Evolutionary conservation across 2,113 vertebrate genomes (phyloP).

Genomic region (Eudyptes chrysolophus): DNA sequence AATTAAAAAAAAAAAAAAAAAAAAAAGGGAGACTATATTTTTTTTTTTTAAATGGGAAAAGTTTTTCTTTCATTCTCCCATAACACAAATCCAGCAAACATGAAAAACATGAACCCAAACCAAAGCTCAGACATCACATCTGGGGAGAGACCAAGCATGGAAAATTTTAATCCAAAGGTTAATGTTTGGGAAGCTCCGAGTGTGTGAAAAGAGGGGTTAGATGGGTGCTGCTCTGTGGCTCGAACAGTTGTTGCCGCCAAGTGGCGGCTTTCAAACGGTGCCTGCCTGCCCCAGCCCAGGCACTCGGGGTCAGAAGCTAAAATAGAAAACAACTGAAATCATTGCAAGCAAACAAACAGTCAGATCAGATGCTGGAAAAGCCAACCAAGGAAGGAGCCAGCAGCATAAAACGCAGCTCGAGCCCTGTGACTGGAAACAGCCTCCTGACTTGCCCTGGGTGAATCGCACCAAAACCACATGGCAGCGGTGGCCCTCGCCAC

Average conservation of each 20-base stretch:
- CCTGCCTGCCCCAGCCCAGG: constrained; percentile 56
- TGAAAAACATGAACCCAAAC: constrained; percentile 56
- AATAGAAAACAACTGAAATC: constrained; percentile 69
- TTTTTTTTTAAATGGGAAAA: constrained; percentile 57
- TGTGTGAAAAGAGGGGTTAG: constrained; percentile 65
- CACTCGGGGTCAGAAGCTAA: constrained; percentile 55
- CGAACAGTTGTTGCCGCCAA: constrained; percentile 63
- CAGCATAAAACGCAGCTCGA: background rate
- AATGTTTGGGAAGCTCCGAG: constrained; percentile 61
- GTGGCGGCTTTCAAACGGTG: constrained; percentile 62
- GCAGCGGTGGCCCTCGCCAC: background rate
- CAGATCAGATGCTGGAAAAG: constrained; percentile 54
- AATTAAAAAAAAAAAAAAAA: background rate
- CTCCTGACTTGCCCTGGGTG: background rate
- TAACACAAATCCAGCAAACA: constrained; percentile 56
- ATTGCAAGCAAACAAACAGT: constrained; percentile 50
- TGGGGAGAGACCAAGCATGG: constrained; percentile 65
- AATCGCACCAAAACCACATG: background rate
- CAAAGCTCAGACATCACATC: constrained; percentile 63
- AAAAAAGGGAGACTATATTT: background rate
- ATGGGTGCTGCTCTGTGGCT: constrained; percentile 59
- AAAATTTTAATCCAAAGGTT: constrained; percentile 69
- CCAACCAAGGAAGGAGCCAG: constrained; percentile 32
- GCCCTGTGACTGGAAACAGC: constrained; percentile 21
- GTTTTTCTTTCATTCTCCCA: constrained; percentile 67